Base-by-base conservation (phyloP, 2,113 vertebrate genomes). In the Microcebus ravelobensis region DNA sequence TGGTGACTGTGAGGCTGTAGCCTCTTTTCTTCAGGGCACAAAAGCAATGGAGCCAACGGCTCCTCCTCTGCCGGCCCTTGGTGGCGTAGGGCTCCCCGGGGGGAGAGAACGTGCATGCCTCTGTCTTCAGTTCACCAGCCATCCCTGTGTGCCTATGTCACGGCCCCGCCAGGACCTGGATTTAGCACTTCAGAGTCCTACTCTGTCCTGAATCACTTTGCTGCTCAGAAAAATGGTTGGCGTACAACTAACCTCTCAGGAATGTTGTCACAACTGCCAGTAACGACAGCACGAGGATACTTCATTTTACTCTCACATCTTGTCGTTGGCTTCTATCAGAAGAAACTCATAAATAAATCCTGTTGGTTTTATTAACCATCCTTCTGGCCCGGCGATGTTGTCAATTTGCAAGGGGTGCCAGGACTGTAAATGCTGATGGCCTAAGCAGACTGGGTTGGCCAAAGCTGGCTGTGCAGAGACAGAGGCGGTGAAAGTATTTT, bases 331-430 rank as follows among this genome's bases (percentile, higher is more conserved):
- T 95, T 87, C 50, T 94, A 63, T 76, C 42, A 85, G 88, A 92
- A 97, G 95, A 96, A 92, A 76, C 95, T 97, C 65, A 20, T 90
- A 92, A 96, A 88, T 94, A 96, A 95, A 87, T 67, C 11, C 76
- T 85, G 70, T 80, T 85, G 59, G 88, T 94, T 96, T 97, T 87
- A 88, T 94, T 84, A 95, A 84, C 76, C 31, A 57, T 94, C 76
- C 34, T 70, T 74, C 86, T 92, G 96, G 80, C 77, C 52, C 92
- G 45, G 94, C 57, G 59, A 45, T 77, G 57, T 61, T 84, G 76
- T 92, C 70, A 83, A 13, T 90, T 65, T 87, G 85, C 48, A 80
- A 92, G 59, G 39, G 55, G 42, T 76, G 65, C 90, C 91, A 92
- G 61, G 90, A n/a, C 65, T n/a, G 2, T 87, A 94, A 94, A 92